phyloP scores from a whole-genome alignment of 2,888 invertebrate genomes.

The Polydrusus cervinus region DNA sequence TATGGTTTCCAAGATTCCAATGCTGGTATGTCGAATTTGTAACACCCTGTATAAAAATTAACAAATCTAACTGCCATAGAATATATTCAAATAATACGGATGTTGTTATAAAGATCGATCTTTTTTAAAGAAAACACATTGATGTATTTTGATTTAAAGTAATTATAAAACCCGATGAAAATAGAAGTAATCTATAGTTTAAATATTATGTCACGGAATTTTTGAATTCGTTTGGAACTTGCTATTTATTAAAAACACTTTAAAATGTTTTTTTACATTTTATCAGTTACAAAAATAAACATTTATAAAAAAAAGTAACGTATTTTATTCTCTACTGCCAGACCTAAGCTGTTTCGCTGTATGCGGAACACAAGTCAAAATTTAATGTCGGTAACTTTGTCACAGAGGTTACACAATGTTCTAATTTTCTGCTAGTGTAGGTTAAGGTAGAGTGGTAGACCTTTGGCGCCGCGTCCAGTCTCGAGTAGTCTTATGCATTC shows the following conservation, averaged over 20 bases:
- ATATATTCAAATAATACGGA: not conserved
- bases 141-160: conserved; percentile 34
- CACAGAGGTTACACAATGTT: too few relatives aligned
- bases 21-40: too few relatives aligned
- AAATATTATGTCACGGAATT: conserved; percentile 40
- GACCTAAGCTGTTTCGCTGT: not conserved
- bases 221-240: conserved; percentile 57
- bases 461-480: too few relatives aligned
- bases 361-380: too few relatives aligned
- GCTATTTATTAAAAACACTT: conserved; percentile 68
- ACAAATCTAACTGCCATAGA: not conserved
- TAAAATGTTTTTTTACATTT: conserved; percentile 69
- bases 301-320: conserved; percentile 66
- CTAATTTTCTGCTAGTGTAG: too few relatives aligned
- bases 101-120: conserved; percentile 12
- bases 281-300: conserved; percentile 69
- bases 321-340: not conserved
- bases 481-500: too few relatives aligned
- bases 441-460: too few relatives aligned
- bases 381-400: too few relatives aligned
- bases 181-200: conserved; percentile 32
- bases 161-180: conserved; percentile 26
- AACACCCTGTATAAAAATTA: not conserved
- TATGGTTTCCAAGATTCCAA: too few relatives aligned
- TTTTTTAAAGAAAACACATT: conserved; percentile 23